Evolutionary conservation across 2,113 vertebrate genomes (phyloP).

Genomic region (Bufo gargarizans): DNA sequence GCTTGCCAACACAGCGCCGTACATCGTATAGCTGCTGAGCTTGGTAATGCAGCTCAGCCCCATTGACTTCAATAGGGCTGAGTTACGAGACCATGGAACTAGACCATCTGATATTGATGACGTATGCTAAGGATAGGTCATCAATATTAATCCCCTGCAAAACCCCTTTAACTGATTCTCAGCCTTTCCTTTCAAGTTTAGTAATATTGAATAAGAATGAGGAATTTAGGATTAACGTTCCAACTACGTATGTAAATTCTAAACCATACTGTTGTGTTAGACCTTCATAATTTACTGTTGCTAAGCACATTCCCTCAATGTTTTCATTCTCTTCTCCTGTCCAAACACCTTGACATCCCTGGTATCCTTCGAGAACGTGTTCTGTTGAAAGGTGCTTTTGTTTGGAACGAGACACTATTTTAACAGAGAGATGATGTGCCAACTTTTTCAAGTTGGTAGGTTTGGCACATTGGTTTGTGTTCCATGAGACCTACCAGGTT

Average conservation of each 20-base stretch:
- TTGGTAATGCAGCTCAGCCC: too few relatives aligned
- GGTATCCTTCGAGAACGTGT: slow-evolving; percentile 15
- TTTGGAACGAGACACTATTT: background rate
- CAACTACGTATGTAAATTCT: background rate
- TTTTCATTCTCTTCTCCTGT: background rate
- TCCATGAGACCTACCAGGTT: slow-evolving; percentile 53
- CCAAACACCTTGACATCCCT: slow-evolving; percentile 19
- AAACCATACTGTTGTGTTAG: background rate
- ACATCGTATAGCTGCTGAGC: too few relatives aligned
- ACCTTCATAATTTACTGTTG: background rate
- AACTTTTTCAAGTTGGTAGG: slow-evolving; percentile 35
- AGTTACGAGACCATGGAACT: too few relatives aligned
- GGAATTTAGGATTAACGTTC: background rate
- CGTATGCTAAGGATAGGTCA: too few relatives aligned
- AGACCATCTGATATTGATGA: too few relatives aligned
- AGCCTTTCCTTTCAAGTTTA: too few relatives aligned
- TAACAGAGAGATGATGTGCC: background rate
- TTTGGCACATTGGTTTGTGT: slow-evolving; percentile 42
- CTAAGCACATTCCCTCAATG: background rate
- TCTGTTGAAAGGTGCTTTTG: slow-evolving; percentile 49
- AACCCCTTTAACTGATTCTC: too few relatives aligned
- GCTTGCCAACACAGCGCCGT: too few relatives aligned
- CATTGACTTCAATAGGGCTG: too few relatives aligned
- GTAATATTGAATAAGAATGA: background rate
- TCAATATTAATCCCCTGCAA: too few relatives aligned